Base-by-base conservation (phyloP, 2,888 invertebrate species). In the Scaptomyza polygonia region DNA sequence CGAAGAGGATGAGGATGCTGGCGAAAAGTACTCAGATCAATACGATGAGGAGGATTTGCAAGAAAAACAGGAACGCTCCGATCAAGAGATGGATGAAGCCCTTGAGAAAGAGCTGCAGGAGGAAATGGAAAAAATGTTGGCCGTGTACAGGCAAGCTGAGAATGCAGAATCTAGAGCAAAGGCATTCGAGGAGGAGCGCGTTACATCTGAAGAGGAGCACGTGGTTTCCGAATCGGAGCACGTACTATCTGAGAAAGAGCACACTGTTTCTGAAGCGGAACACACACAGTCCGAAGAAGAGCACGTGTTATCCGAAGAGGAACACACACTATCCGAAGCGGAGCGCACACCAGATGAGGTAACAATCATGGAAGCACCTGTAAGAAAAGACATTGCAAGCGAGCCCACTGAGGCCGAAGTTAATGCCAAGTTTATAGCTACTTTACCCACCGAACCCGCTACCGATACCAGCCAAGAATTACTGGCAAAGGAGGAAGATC, bases 121-220 rank as follows among this genome's bases (percentile, higher is more conserved):
- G 43, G 86, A 88, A 76, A 78, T 87, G 86, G 84, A 88, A 51
- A 88, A 84, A 43, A 70, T 88, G 69, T 39, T 77, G 29, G 81
- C 81, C 5, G 78, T 54, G 29, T 77, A 77, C 39, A 57, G 78
- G 11, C 65, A 77, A 52, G 55, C 76, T 0, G 79, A 75, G 14
- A 42, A 29, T 8, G 44, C 48, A 0, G 52, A 67, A n/a, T 66
- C 53, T 0, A 43, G 62, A 29, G 62, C 62, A 21, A 36, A 68
- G 49, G 48, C 29, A 27, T 48, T 67, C 5, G 81, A 83, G 14
- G 64, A 53, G 2, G 79, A 68, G 4, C 73, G 67, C 14, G 44
- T 51, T 0, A 47, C 45, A 4, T 51, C 66, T 5, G 74, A 72
- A 9, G 54, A 48, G 18, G 58, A 53, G 11, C 61, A 48, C 9